phyloP scores from a whole-genome alignment of 2,888 invertebrate genomes.

The Aleiodes leptofemur region DNA sequence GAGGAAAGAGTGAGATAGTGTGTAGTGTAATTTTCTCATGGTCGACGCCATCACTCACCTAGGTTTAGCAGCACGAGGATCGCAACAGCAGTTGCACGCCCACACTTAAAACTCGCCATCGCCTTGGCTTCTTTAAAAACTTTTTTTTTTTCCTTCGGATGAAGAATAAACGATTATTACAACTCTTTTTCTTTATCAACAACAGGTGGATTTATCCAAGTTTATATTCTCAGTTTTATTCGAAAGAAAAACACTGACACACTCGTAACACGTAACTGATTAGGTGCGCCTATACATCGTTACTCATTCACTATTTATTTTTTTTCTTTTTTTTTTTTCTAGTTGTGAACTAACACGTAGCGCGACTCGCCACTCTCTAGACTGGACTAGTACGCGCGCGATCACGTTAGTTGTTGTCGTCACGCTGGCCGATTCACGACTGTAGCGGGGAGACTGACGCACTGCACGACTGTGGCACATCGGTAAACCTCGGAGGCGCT shows the following conservation, averaged over 20 bases:
- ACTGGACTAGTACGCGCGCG: conserved; percentile 36
- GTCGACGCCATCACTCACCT: conserved; percentile 63
- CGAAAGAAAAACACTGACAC: conserved; percentile 29
- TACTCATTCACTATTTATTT: conserved; percentile 10
- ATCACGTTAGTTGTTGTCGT: conserved; percentile 62
- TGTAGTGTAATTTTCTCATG: conserved; percentile 34
- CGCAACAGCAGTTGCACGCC: conserved; percentile 58
- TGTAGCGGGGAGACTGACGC: conserved; percentile 65
- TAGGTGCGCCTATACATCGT: conserved; percentile 12
- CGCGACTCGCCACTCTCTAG: conserved; percentile 30
- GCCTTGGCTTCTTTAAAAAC: conserved; percentile 47
- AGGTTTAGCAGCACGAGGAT: conserved; percentile 63
- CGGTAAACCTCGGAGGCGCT: conserved; percentile 59
- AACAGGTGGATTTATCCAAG: not conserved
- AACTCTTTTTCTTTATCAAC: not conserved
- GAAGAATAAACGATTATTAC: not conserved
- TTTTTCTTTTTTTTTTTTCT: not conserved
- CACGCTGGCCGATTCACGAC: conserved; percentile 73
- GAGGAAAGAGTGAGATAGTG: conserved; percentile 27
- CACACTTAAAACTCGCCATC: conserved; percentile 65
- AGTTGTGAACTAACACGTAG: conserved; percentile 1
- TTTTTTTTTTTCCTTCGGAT: not conserved
- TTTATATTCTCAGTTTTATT: not conserved
- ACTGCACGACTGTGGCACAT: conserved; percentile 58
- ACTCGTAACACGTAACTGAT: not conserved